A percentile compares a stretch with the other conserved stretches of the same genome.
phyloP scores from a whole-genome alignment of 2,113 vertebrate species.

The Mionectes macconnelli region DNA sequence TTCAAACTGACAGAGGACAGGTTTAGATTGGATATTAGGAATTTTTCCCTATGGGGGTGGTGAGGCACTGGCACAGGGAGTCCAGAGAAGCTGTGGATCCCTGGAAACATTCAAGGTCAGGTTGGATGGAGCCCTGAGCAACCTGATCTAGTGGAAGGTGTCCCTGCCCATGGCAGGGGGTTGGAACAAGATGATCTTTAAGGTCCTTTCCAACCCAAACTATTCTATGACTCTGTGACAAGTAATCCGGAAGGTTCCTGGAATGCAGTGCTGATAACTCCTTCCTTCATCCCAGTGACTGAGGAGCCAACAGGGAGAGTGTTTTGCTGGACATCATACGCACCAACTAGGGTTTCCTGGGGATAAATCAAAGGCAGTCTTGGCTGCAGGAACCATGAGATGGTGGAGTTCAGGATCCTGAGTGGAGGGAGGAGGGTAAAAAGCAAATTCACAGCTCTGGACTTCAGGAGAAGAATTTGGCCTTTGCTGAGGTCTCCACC shows the following conservation, averaged over 20 bases:
- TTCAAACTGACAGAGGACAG: not conserved
- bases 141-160: not conserved
- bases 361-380: not conserved
- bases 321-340: not conserved
- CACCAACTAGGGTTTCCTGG: rapidly evolving
- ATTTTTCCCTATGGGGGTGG: not conserved
- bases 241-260: not conserved
- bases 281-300: not conserved
- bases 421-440: not conserved
- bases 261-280: not conserved
- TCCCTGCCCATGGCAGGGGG: not conserved
- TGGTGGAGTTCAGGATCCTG: not conserved
- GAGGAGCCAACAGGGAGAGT: not conserved
- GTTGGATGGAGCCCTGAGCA: not conserved
- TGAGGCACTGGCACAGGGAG: not conserved
- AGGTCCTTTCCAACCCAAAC: not conserved
- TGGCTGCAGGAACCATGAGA: not conserved
- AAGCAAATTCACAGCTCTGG: not conserved
- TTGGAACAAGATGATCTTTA: not conserved
- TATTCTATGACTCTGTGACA: not conserved
- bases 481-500: not conserved
- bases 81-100: not conserved
- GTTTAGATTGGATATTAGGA: not conserved
- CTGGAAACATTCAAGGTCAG: not conserved
- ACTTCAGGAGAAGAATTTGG: not conserved